Base-by-base conservation (phyloP, 2,113 vertebrate genomes). In the Chitala chitala region DNA sequence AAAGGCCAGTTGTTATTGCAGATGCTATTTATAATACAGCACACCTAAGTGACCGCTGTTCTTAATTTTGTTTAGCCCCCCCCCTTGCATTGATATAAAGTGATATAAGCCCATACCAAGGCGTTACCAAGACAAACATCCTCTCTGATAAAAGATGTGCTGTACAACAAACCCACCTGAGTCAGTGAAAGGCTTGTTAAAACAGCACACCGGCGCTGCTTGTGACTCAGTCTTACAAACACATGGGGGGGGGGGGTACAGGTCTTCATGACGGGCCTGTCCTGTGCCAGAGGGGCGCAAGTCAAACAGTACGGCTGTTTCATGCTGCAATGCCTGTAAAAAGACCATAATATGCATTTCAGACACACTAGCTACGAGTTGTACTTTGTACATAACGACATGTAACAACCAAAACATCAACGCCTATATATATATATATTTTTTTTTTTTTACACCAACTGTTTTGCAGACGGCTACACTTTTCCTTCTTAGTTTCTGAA, bases 121-220 rank as follows among this genome's bases (percentile, higher is more conserved):
- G 63, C n/a, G 36, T n/a, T 22, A 65, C 22, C 42, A 6, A 68
- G n/a, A 68, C 24, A 68, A 48, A 68, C 64, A 48, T 68, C 42
- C 42, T 29, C 64, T 12, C 13, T 1, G 38, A 68, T n/a, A 68
- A 22, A 48, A 24, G 40, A 48, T 17, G 26, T 44, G 42, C 38
- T n/a, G 38, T 12, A 10, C 4, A 36, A n/a, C 22, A 17, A 26
- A 26, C 24, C 64, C 68, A 33, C 13, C 68, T 36, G 68, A n/a
- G 68, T 13, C 46, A 33, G 8, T 51, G 26, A 69, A 7, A 53
- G 9, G 42, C 12, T 20, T 69, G 44, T 13, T 53, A 53, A 69
- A 53, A 36, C 17, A 48, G 6, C 24, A 51, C 29, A n/a, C 68
- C 33, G 46, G 15, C 33, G 24, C 48, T 53, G 68, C 29, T 53